A percentile compares a stretch with the other conserved stretches of the same genome.
Evolutionary conservation across 2,113 vertebrate species (phyloP).

Genomic region (Nesoenas mayeri): DNA sequence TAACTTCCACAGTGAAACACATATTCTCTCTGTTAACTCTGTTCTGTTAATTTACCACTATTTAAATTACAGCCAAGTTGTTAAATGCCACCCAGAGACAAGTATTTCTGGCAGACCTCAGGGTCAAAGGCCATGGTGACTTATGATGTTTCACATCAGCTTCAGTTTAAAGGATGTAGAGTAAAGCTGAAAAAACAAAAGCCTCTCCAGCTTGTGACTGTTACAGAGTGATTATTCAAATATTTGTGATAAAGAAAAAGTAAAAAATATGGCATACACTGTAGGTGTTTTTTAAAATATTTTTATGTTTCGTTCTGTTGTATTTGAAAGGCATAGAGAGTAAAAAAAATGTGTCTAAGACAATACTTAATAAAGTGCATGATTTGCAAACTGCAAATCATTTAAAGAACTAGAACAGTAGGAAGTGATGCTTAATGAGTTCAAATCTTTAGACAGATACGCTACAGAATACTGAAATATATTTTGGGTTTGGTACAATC

Average conservation of each 20-base stretch:
- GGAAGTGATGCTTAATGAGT: neutral
- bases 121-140: rapidly evolving
- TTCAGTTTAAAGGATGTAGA: neutral
- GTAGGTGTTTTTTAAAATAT: neutral
- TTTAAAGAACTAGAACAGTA: neutral
- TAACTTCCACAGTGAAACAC: neutral
- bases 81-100: neutral
- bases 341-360: neutral
- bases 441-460: neutral
- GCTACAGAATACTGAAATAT: neutral
- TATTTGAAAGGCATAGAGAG: neutral
- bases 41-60: neutral
- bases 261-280: neutral
- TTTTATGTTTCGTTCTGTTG: neutral
- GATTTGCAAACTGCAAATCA: neutral
- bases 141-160: neutral
- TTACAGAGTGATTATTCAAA: neutral
- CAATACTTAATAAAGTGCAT: neutral
- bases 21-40: neutral
- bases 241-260: neutral
- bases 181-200: neutral
- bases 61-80: neutral
- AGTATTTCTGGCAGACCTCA: neutral
- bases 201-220: neutral
- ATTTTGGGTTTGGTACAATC: neutral